Percentiles rank a stretch among this genome's conserved stretches.
phyloP scores from a whole-genome alignment of 2,888 invertebrate species.

The Anoplius nigerrimus region DNA sequence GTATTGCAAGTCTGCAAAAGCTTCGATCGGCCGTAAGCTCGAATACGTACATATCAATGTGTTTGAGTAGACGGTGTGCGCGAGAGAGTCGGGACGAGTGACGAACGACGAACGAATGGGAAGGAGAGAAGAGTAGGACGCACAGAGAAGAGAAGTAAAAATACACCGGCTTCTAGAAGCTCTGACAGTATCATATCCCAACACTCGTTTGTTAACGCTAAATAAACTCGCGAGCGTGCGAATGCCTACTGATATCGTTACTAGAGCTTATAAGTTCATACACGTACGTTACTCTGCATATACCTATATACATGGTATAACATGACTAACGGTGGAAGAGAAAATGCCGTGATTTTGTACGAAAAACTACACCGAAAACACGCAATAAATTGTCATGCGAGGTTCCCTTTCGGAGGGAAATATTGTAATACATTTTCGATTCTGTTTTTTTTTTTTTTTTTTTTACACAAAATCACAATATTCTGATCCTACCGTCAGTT shows the following conservation, averaged over 20 bases:
- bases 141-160: background rate
- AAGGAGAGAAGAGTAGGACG: background rate
- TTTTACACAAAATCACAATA: too few species aligned
- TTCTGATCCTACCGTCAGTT: too few species aligned
- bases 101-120: background rate
- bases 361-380: too few species aligned
- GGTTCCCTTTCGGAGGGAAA: too few species aligned
- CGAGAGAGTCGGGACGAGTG: too few species aligned
- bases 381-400: too few species aligned
- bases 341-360: too few species aligned
- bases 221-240: constrained; percentile 9
- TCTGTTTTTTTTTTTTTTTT: too few species aligned
- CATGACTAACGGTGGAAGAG: too few species aligned
- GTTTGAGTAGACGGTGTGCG: background rate
- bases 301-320: too few species aligned
- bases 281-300: too few species aligned
- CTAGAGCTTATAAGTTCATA: background rate
- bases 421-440: too few species aligned
- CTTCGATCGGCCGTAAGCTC: constrained; percentile 30
- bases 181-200: constrained; percentile 42
- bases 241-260: constrained; percentile 7
- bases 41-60: background rate
- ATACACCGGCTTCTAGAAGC: constrained; percentile 51
- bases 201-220: constrained; percentile 36
- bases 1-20: constrained; percentile 28